Base-by-base conservation (phyloP, 2,797 vertebrate genomes). In the Schizopygopsis pylzovi region DNA sequence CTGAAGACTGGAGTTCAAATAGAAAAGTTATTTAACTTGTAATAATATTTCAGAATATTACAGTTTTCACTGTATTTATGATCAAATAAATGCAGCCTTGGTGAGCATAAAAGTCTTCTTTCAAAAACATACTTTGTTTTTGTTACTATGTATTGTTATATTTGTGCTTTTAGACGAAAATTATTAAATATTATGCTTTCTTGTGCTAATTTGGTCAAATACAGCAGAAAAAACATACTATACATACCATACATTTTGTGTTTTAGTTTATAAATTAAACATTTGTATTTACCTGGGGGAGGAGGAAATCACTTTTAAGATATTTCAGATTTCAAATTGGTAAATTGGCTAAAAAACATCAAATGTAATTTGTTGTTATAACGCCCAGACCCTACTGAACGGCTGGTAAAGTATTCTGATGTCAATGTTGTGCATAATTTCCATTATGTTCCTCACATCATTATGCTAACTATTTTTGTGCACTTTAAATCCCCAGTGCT, bases 401-500 rank as follows among this genome's bases (percentile, higher is more conserved):
- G 61, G 71, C 43, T 75, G 41, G 9, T 59, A 72, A 59, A 45
- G 16, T 43, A 61, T 82, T 45, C 13, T 22, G 37, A 13, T 43
- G 33, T 22, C 10, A 33, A 2, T 63, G 45, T 73, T 28, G 15
- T 28, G n/a, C 56, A 63, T 79, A 18, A 28, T 25, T 43, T 61
- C 56, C 39, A 61, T 61, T 18, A 61, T 59, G 22, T 43, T 61
- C 7, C 6, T 4, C 10, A 12, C 41, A 28, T 77, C 16, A 20
- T 20, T 37, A 37, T 33, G 20, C 39, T 15, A n/a, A 25, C 25
- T 47, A 65, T 68, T 56, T 70, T 45, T 33, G 63, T 68, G 33
- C 25, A 75, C 10, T 54, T 71, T 25, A 47, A 33, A 68, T 81
- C 54, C 22, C n/a, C 37, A 67, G 52, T 61, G 56, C 83, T 41